These are phyloP conservation scores for Drosophila sucinea DNA, from an alignment of 1,140 invertebrate genomes.

Conservation along the genomic window DNA sequence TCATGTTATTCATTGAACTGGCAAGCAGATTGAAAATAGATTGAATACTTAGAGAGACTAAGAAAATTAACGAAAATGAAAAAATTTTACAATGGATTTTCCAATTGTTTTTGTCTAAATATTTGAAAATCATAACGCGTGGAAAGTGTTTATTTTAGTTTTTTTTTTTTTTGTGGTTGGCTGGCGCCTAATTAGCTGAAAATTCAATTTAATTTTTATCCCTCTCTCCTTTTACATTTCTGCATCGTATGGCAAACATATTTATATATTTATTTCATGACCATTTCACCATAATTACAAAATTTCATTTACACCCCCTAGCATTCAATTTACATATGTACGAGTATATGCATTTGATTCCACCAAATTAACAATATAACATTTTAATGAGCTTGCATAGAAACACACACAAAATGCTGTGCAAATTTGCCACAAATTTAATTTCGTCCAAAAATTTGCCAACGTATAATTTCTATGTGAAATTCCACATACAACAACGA, in stretches of 20 bases:
- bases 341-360: constrained; percentile 24
- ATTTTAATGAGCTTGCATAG: constrained; percentile 63
- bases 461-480: background rate
- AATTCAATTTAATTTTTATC: constrained; percentile 47
- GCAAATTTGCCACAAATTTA: constrained; percentile 52
- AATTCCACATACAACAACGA: background rate
- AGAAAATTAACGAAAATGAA: background rate
- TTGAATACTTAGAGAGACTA: background rate
- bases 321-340: constrained; percentile 48
- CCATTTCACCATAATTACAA: constrained; percentile 68
- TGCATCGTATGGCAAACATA: constrained; percentile 33
- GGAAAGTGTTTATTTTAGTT: background rate
- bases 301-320: constrained; percentile 40
- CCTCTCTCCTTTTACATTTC: constrained; percentile 38
- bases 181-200: constrained; percentile 32
- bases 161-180: background rate
- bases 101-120: background rate
- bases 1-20: constrained; percentile 23
- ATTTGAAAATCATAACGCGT: background rate
- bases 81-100: background rate
- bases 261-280: constrained; percentile 52
- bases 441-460: constrained; percentile 34
- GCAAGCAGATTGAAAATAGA: constrained; percentile 43
- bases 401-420: constrained; percentile 38
- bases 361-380: constrained; percentile 49